Evolutionary conservation across 2,888 invertebrate genomes (phyloP), one percentile per base, ranked within the genome.

Genomic region (Xanthia icteritia): DNA sequence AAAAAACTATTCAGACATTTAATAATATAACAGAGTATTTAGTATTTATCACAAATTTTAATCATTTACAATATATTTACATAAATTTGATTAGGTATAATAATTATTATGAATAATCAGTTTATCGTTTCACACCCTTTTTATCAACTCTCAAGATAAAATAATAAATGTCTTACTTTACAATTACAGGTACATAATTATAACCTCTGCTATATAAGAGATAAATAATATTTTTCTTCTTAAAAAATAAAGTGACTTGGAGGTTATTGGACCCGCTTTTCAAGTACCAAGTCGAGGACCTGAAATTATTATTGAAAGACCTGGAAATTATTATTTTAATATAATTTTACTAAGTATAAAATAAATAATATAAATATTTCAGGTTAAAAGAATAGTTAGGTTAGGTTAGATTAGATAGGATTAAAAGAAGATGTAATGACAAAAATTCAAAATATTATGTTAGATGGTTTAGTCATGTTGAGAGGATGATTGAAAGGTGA

Each of bases 41-140:
- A 56, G 11, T 58, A 61, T 67, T 61, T 85, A 82, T 77, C 77
- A 73, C 73, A 86, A 65, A 83, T 65, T 23, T 76, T 51, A 51
- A 74, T 72, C 48, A 56, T 23, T 73, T 72, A 74, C 2, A 67
- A 2, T 71, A 82, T 82, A 86, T 71, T 72, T 45, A 73, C 69
- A 81, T 3, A 64, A 23, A 13, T 64, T 63, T 39, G 15, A 42
- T 51, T 36, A 61, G 23, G 0, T 31, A 8, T 61, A 48, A 65
- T 58, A 48, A 75, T 64, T 27, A 42, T 61, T 79, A 61, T 36
- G 9, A 27, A 66, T 31, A 61, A 60, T 74, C 36, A 76, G n/a
- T 63, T 63, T 31, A 56, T 73, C 11, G 15, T 70, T 71, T 64
- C 54, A 70, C 51, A 82, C 67, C 27, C 27, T 56, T 56, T 79